Evolutionary conservation across 2,888 invertebrate genomes (phyloP).

Genomic region (Merodon equestris): DNA sequence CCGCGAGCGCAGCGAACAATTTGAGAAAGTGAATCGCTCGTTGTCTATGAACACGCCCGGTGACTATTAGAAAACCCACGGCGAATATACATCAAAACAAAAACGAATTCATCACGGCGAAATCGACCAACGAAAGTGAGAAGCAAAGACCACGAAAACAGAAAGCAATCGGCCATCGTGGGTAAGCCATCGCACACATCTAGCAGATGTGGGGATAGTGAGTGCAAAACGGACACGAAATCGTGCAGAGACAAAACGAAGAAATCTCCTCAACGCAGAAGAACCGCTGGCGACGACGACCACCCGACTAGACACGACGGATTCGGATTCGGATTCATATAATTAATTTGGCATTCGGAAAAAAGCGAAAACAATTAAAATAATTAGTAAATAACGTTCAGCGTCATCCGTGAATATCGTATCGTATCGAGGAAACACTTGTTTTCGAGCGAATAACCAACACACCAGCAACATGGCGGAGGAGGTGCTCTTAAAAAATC

Average conservation of each 20-base stretch:
- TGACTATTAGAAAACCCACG: slow-evolving; percentile 31
- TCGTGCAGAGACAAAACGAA: slow-evolving; percentile 29
- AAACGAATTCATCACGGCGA: not conserved
- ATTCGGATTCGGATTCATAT: not conserved
- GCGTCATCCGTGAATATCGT: too few species aligned
- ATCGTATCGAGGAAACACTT: too few species aligned
- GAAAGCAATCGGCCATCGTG: too few species aligned
- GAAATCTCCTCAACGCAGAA: too few species aligned
- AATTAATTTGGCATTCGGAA: not conserved
- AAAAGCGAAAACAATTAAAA: slow-evolving; percentile 7
- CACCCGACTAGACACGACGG: not conserved
- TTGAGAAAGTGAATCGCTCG: too few species aligned
- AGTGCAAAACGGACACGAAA: slow-evolving; percentile 39
- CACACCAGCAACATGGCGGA: slow-evolving; percentile 69
- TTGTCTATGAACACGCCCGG: not conserved
- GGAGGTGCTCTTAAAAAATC: slow-evolving; percentile 70
- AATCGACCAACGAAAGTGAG: too few species aligned
- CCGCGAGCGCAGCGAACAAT: too few species aligned
- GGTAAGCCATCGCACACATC: not conserved
- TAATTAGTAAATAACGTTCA: not conserved
- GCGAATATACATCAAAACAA: not conserved
- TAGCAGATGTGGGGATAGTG: slow-evolving; percentile 24
- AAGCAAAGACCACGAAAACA: too few species aligned
- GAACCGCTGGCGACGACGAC: too few species aligned
- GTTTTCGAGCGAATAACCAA: slow-evolving; percentile 8